These are phyloP conservation scores for Poecilobothrus nobilitatus DNA, from an alignment of 2,888 invertebrate species.

Conservation along the genomic window DNA sequence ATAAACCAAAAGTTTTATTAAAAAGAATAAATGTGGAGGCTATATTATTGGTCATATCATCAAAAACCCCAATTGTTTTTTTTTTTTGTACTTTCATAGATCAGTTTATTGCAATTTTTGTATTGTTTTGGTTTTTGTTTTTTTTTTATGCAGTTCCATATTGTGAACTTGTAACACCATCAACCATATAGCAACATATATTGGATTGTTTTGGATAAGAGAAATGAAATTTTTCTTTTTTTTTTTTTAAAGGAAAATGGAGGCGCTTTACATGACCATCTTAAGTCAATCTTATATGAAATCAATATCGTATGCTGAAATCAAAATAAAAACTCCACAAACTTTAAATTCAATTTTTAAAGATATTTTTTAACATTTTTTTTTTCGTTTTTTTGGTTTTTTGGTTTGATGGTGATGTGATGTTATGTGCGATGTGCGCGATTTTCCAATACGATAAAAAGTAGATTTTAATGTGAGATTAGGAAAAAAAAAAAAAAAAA, in stretches of 20 bases:
- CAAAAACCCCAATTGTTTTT: not conserved
- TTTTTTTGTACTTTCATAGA: not conserved
- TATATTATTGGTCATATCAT: constrained; percentile 6
- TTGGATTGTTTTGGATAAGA: not conserved
- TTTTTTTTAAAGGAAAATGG: not conserved
- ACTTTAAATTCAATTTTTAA: too few relatives aligned
- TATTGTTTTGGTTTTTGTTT: not conserved
- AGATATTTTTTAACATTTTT: too few relatives aligned
- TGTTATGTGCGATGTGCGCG: not conserved
- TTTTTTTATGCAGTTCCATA: too few relatives aligned
- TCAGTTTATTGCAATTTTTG: not conserved
- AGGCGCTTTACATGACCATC: constrained; percentile 2
- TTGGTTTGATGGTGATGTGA: not conserved
- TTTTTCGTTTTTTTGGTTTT: too few relatives aligned
- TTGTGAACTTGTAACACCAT: too few relatives aligned
- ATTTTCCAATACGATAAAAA: constrained; percentile 2
- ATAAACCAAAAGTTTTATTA: too few relatives aligned
- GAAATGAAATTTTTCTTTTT: too few relatives aligned
- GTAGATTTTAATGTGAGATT: constrained; percentile 1
- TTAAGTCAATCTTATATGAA: not conserved
- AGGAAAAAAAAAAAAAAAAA: too few relatives aligned
- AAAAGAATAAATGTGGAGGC: not conserved
- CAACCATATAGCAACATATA: not conserved
- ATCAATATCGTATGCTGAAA: not conserved
- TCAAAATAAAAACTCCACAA: too few relatives aligned